Conservation (phyloP, 2,113 vertebrate species). For the Carettochelys insculpta region DNA sequence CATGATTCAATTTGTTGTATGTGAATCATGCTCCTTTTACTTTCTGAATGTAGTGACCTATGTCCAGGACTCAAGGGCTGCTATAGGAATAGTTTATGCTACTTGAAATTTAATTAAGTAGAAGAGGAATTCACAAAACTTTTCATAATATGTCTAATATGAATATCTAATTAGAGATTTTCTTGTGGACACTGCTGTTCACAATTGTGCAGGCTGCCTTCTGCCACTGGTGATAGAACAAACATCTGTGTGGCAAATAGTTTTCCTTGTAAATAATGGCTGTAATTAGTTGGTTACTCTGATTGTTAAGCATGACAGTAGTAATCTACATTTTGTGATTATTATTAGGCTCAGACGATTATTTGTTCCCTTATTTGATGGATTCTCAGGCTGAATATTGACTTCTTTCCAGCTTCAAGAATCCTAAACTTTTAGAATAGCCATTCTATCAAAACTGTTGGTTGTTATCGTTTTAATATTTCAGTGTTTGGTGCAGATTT, state of each 20-base stretch:
- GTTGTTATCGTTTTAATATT: constrained; percentile 40
- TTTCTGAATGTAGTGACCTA: not conserved
- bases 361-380: not conserved
- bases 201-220: not conserved
- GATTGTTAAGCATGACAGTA: constrained; percentile 12
- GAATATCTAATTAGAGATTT: not conserved
- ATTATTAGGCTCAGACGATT: not conserved
- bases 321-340: constrained; percentile 51
- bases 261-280: constrained; percentile 8
- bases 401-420: not conserved
- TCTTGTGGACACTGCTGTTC: not conserved
- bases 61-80: not conserved
- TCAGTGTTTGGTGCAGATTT: not conserved
- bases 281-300: not conserved
- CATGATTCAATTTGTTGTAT: not conserved
- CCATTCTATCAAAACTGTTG: constrained; percentile 45
- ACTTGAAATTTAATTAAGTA: not conserved
- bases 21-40: not conserved
- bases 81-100: not conserved
- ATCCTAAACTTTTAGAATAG: constrained; percentile 36
- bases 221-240: not conserved
- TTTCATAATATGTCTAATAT: not conserved
- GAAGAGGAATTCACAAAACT: not conserved
- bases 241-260: not conserved
- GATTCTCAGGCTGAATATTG: not conserved